Base-by-base conservation (phyloP, 1,140 invertebrate genomes). In the Pogonomyrmex barbatus region DNA sequence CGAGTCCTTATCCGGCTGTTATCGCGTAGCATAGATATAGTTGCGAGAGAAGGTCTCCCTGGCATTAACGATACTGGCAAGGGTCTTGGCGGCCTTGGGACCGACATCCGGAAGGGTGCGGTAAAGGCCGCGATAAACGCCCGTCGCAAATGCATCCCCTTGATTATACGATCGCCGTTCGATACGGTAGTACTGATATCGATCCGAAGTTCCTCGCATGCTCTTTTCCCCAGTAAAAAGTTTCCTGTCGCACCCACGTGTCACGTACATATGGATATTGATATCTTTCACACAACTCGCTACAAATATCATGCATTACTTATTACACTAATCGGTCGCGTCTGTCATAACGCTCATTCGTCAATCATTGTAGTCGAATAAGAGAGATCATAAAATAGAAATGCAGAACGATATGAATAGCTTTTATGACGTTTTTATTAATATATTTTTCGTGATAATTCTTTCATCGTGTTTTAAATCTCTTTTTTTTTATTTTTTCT, bases 61-160 rank as follows among this genome's bases (percentile, higher is more conserved):
- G 47, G 82, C 78, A 86, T 91, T 91, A 90, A 86, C 76, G 79
- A 24, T 24, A 24, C 24, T 24, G 24, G 36, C 65, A 67, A 63
- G 79, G 73, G 84, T 86, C 89, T 89, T 63, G 85, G 17, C 68
- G 89, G 82, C 93, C 93, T 93, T 94, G 91, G 77, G 39, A 71
- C 87, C 87, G 92, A 92, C 85, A 91, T 91, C 92, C 91, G 93
- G 93, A 93, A 94, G 94, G 94, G 94, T 92, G 94, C 89, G 94
- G 94, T 93, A 83, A 76, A 88, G 24, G 85, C 83, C 73, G 81
- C 91, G 87, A 93, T 93, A 92, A 93, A 94, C 91, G 87, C 91
- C 89, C 68, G 85, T 68, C 88, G 89, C 90, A 92, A 94, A 95
- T 94, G 93, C 94, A 94, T 92, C 92, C 91, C 89, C 90, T 92